Conservation (phyloP, 1,140 invertebrate species). For the Drosophila auraria region DNA sequence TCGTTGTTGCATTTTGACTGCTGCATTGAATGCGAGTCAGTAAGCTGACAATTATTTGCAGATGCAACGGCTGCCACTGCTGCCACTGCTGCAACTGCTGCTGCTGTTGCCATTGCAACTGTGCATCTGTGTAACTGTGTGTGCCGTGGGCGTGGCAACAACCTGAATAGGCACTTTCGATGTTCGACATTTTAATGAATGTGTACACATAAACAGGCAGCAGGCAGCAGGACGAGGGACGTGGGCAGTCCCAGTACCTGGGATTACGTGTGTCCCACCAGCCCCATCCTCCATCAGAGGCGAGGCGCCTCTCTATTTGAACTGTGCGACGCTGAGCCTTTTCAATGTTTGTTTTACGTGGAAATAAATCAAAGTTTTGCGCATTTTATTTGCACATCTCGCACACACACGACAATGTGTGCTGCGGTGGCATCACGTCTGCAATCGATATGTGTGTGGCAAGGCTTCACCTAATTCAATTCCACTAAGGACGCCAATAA, state of each 20-base stretch:
- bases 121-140: constrained; percentile 14
- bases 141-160: constrained; percentile 71
- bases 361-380: constrained; percentile 63
- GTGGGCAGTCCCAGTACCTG: constrained; percentile 33
- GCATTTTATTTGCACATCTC: constrained; percentile 50
- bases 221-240: constrained; percentile 39
- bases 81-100: constrained; percentile 19
- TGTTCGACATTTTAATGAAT: constrained; percentile 84
- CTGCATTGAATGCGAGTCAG: constrained; percentile 72
- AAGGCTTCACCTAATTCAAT: constrained; percentile 38
- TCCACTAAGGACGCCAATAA: constrained; percentile 37
- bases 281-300: constrained; percentile 1
- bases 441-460: constrained; percentile 39
- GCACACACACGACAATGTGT: constrained; percentile 21
- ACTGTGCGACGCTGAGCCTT: constrained; percentile 38
- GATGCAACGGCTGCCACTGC: constrained; percentile 52
- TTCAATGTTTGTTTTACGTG: constrained; percentile 61
- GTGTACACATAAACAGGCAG: constrained; percentile 80
- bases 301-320: constrained; percentile 17
- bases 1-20: constrained; percentile 40
- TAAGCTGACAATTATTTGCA: constrained; percentile 83
- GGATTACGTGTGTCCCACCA: constrained; percentile 33
- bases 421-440: constrained; percentile 16
- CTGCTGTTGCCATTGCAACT: constrained; percentile 44
- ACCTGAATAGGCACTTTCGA: constrained; percentile 83